Conservation (phyloP, 2,797 vertebrate genomes). For the Manis pentadactyla region DNA sequence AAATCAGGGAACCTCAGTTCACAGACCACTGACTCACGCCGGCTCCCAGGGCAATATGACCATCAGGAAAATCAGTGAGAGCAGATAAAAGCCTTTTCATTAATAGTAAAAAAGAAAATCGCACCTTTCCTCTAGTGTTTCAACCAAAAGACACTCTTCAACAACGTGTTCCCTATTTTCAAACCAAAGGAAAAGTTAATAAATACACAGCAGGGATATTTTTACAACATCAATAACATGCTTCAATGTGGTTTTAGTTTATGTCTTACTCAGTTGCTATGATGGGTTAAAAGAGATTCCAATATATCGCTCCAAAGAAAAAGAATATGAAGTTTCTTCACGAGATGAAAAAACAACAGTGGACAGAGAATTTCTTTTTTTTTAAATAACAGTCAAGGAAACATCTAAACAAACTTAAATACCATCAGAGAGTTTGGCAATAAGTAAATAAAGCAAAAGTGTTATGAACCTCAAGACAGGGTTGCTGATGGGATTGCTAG, state of each 20-base stretch:
- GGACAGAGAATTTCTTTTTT: not conserved
- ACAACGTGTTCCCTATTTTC: not conserved
- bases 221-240: not conserved
- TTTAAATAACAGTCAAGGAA: not conserved
- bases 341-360: not conserved
- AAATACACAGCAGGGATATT: not conserved
- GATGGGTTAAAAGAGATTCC: constrained; percentile 14
- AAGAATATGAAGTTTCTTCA: not conserved
- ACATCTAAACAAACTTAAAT: constrained; percentile 36
- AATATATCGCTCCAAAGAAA: not conserved
- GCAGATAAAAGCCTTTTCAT: not conserved
- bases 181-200: not conserved
- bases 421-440: not conserved
- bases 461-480: constrained; percentile 57
- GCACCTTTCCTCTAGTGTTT: not conserved
- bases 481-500: not conserved
- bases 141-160: not conserved
- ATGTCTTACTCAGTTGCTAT: not conserved
- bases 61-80: not conserved
- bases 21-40: not conserved
- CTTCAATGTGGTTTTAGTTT: not conserved
- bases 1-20: not conserved
- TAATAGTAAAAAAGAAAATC: not conserved
- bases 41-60: accelerated
- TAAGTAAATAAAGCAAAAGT: constrained; percentile 6